Percentiles rank a stretch among this genome's conserved stretches.
phyloP scores from a whole-genome alignment of 37 sponge, comb jelly and placozoan species.

The Ianthella basta region DNA sequence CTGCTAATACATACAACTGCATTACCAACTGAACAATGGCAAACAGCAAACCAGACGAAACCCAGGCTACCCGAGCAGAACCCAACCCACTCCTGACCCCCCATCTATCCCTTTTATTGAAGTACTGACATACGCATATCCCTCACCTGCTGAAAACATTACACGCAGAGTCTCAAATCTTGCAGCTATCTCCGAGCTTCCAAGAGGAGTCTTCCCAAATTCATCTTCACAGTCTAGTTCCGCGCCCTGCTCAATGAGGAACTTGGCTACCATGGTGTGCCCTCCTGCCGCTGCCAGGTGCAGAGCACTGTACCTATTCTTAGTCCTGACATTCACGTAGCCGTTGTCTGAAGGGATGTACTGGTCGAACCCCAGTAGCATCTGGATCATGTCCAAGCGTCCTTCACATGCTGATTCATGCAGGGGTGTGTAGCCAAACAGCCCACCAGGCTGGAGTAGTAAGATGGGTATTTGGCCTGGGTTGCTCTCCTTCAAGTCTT shows the following conservation, averaged over 20 bases:
- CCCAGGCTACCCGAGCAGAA: too few species aligned
- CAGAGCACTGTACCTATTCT: slow-evolving; percentile 60
- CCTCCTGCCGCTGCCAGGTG: slow-evolving; percentile 51
- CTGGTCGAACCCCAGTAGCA: slow-evolving; percentile 40
- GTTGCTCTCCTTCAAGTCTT: background rate
- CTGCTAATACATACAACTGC: too few species aligned
- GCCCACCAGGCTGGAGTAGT: slow-evolving; percentile 68
- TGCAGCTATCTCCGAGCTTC: slow-evolving; percentile 25
- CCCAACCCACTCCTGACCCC: too few species aligned
- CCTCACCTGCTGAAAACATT: slow-evolving; percentile 31
- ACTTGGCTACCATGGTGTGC: slow-evolving; percentile 9
- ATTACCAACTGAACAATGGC: too few species aligned
- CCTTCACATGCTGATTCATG: slow-evolving; percentile 78
- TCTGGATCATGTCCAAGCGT: slow-evolving; percentile 56
- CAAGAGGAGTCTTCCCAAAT: slow-evolving; percentile 46
- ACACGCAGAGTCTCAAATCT: slow-evolving; percentile 11
- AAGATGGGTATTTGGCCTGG: background rate
- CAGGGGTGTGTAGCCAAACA: slow-evolving; percentile 89
- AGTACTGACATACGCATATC: too few species aligned
- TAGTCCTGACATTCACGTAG: slow-evolving; percentile 68
- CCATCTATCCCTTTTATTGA: too few species aligned
- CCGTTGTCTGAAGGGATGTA: slow-evolving; percentile 23
- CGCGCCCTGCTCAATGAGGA: slow-evolving; percentile 27
- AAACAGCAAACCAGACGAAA: too few species aligned
- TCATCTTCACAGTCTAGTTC: slow-evolving; percentile 33